These are phyloP conservation scores for Dipodomys stephensi DNA, from an alignment of 2,113 vertebrate species.

Conservation along the genomic window DNA sequence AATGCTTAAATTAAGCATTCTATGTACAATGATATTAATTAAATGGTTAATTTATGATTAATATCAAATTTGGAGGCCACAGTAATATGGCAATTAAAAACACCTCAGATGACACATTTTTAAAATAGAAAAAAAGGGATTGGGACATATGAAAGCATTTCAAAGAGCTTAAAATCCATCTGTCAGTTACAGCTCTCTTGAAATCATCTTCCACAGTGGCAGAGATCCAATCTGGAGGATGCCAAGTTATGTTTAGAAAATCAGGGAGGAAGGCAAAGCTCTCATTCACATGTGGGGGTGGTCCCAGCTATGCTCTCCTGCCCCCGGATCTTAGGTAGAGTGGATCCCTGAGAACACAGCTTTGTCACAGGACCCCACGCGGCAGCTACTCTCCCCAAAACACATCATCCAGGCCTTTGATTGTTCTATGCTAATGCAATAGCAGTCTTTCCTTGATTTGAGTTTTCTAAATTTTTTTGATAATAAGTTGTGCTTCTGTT, in stretches of 20 bases:
- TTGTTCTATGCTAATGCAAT: neutral
- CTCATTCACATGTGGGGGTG: neutral
- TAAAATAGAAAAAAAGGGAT: neutral
- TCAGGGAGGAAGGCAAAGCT: neutral
- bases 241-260: constrained; percentile 2
- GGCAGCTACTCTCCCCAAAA: neutral
- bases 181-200: neutral
- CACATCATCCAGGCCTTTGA: neutral
- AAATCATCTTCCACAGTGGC: neutral
- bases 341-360: neutral
- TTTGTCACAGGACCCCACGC: neutral
- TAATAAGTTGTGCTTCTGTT: neutral
- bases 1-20: constrained; percentile 50
- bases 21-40: neutral
- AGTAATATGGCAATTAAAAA: neutral
- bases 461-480: neutral
- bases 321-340: neutral
- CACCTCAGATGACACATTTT: neutral
- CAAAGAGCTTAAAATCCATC: neutral
- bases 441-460: neutral
- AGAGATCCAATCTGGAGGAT: neutral
- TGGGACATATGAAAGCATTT: neutral
- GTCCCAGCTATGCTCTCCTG: neutral
- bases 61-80: neutral
- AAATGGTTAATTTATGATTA: constrained; percentile 2